A percentile compares a stretch with the other conserved stretches of the same genome.
Conservation (phyloP, 2,888 invertebrate genomes). For the Ctenicera cuprea region DNA sequence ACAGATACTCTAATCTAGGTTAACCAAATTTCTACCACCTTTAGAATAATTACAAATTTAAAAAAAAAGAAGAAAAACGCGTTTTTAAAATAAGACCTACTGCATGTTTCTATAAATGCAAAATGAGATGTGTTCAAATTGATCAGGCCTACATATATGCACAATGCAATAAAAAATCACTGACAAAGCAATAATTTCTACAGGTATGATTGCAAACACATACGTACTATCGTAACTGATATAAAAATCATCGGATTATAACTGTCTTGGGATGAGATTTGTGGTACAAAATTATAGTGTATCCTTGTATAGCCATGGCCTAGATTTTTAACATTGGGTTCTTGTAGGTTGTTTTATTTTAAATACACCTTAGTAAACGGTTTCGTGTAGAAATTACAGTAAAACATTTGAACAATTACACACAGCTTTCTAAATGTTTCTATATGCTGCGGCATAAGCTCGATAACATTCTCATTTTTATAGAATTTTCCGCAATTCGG, state of each 20-base stretch:
- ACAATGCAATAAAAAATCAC: background rate
- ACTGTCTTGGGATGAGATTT: constrained; percentile 11
- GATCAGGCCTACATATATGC: too few species aligned
- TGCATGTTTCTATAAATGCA: too few species aligned
- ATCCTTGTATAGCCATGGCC: constrained; percentile 1
- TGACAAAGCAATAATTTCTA: background rate
- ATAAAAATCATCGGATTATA: background rate
- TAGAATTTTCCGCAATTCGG: too few species aligned
- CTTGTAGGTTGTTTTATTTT: background rate
- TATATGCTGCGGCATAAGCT: too few species aligned
- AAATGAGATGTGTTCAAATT: too few species aligned
- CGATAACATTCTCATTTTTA: too few species aligned
- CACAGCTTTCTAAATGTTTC: too few species aligned
- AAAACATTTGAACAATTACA: background rate
- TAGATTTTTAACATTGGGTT: constrained; percentile 11
- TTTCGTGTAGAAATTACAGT: background rate
- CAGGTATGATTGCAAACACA: background rate
- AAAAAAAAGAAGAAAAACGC: too few species aligned
- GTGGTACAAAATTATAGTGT: constrained; percentile 10
- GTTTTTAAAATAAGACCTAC: too few species aligned
- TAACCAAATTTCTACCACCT: constrained; percentile 2
- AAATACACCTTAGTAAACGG: background rate
- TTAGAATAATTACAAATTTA: background rate
- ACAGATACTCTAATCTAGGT: background rate
- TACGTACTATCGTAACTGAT: background rate